phyloP scores from a whole-genome alignment of 2,113 vertebrate genomes.

The Phalacrocorax pelagicus region DNA sequence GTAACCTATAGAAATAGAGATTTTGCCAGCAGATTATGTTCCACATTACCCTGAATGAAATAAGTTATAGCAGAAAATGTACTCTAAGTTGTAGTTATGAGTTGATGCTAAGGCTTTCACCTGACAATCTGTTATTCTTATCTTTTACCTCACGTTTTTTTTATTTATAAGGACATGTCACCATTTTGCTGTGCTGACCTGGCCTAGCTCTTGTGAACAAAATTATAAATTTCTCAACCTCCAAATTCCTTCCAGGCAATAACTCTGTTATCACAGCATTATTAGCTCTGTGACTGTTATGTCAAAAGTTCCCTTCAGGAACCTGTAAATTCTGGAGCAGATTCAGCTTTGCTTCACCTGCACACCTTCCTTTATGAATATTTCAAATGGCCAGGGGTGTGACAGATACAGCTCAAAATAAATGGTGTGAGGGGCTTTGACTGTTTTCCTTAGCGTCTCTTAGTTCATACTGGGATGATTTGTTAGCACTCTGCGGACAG shows the following conservation, averaged over 20 bases:
- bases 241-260: not conserved
- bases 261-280: not conserved
- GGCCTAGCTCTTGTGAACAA: not conserved
- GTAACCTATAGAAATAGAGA: not conserved
- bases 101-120: not conserved
- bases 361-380: not conserved
- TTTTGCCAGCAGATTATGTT: not conserved
- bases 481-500: accelerated
- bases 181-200: not conserved
- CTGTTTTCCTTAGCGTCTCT: not conserved
- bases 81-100: not conserved
- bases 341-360: not conserved
- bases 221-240: not conserved
- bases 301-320: not conserved
- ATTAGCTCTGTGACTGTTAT: not conserved
- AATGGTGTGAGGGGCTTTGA: not conserved
- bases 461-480: not conserved
- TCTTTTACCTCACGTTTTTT: not conserved
- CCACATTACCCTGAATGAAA: not conserved
- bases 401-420: not conserved
- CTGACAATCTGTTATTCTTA: not conserved
- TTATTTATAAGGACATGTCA: not conserved
- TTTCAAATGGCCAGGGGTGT: not conserved
- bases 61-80: not conserved
- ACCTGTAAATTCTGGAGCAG: not conserved